These are phyloP conservation scores for Haliclona indistincta DNA, from an alignment of 37 sponge, comb jelly and placozoan genomes.

Conservation along the genomic window DNA sequence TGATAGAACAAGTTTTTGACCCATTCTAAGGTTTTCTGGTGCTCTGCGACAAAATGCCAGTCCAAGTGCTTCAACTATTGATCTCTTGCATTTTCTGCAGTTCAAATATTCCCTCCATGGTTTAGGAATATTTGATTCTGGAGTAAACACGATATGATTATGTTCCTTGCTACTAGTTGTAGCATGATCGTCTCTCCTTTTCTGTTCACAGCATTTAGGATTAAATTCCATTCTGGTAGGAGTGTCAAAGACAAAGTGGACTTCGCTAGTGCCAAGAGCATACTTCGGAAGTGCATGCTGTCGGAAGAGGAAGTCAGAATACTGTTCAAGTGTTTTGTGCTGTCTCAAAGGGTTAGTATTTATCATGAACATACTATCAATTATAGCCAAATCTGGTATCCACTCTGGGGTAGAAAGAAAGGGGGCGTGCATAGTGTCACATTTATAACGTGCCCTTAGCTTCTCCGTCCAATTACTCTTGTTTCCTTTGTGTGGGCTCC, in stretches of 20 bases:
- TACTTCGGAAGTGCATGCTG: slow-evolving; percentile 2
- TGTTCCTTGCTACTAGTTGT: not conserved
- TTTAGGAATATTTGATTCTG: slow-evolving; percentile 2
- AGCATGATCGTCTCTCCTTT: not conserved
- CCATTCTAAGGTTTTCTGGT: not conserved
- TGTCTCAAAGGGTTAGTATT: slow-evolving; percentile 28
- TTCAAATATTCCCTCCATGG: slow-evolving; percentile 18
- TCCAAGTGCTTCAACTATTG: not conserved
- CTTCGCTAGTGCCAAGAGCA: slow-evolving; percentile 11
- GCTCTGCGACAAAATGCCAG: not conserved
- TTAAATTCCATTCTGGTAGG: not conserved
- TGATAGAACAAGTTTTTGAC: not conserved
- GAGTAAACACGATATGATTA: not conserved
- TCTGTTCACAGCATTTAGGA: slow-evolving; percentile 37
- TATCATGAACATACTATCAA: slow-evolving; percentile 50
- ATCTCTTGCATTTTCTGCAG: slow-evolving; percentile 38
- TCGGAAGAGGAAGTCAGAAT: slow-evolving; percentile 19
- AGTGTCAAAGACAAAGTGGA: slow-evolving; percentile 48
- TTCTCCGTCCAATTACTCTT: slow-evolving; percentile 11
- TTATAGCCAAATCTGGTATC: slow-evolving; percentile 6
- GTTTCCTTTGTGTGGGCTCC: slow-evolving; percentile 16
- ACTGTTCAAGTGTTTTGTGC: slow-evolving; percentile 1
- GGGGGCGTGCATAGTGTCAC: not conserved
- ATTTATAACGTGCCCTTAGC: not conserved
- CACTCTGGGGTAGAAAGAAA: not conserved